These are phyloP conservation scores for Drosophila dunni DNA, from an alignment of 1,140 invertebrate genomes.

Conservation along the genomic window DNA sequence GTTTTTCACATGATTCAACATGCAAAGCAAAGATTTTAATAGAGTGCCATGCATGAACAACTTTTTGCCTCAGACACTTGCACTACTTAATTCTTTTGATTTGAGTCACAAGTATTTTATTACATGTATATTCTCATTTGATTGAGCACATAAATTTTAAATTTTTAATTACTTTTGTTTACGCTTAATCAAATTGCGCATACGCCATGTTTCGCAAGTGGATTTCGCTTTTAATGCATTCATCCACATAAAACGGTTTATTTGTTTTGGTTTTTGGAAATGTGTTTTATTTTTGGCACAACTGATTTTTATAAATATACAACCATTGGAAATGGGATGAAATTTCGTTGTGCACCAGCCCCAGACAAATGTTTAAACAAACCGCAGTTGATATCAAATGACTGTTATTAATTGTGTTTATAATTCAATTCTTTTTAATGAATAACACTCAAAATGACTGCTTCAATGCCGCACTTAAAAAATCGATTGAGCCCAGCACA, in stretches of 20 bases:
- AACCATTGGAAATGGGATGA: constrained; percentile 23
- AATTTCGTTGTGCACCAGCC: not conserved
- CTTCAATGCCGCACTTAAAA: not conserved
- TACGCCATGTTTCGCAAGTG: constrained; percentile 19
- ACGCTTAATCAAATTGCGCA: constrained; percentile 23
- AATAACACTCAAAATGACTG: not conserved
- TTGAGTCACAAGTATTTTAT: not conserved
- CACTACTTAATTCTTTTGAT: constrained; percentile 4
- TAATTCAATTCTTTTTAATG: constrained; percentile 1
- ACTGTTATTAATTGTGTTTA: not conserved
- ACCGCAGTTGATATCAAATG: not conserved
- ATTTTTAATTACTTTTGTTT: not conserved
- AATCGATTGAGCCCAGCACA: constrained; percentile 16
- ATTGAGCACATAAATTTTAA: not conserved
- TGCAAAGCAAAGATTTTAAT: constrained; percentile 47
- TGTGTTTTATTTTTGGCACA: constrained; percentile 6
- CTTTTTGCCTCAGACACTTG: constrained; percentile 9
- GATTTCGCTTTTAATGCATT: constrained; percentile 9
- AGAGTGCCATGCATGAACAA: constrained; percentile 32
- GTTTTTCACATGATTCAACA: constrained; percentile 62
- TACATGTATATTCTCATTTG: not conserved
- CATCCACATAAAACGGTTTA: not conserved
- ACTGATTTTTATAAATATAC: constrained; percentile 44
- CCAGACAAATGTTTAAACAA: too few relatives aligned
- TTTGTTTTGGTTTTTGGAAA: constrained; percentile 6